Percentiles rank a stretch among this genome's conserved stretches.
Conservation (phyloP, 2,113 vertebrate species). For the Salvelinus sp. region DNA sequence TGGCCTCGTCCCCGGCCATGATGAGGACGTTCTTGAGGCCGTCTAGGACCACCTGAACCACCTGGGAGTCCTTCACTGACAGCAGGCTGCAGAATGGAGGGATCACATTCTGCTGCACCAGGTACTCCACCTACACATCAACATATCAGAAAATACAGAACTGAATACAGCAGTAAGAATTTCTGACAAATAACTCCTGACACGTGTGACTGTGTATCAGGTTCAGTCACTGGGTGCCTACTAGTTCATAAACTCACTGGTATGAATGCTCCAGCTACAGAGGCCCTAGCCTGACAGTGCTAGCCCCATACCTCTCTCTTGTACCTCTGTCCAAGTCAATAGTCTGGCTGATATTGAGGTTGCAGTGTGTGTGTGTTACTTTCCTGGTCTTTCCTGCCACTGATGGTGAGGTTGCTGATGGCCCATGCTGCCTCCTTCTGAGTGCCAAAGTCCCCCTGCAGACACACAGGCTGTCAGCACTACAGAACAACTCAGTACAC, state of each 20-base stretch:
- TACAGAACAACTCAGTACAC: not conserved
- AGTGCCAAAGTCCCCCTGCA: constrained; percentile 96
- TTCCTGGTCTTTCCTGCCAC: constrained; percentile 98
- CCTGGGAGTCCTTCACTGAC: constrained; percentile 97
- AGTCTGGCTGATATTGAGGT: too few relatives aligned
- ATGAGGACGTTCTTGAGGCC: constrained; percentile 98
- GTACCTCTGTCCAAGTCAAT: not conserved
- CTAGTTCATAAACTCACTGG: too few relatives aligned
- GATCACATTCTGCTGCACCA: constrained; percentile 96
- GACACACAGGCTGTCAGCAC: constrained; percentile 68
- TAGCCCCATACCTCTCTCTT: not conserved
- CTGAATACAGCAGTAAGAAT: not conserved
- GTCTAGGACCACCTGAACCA: constrained; percentile 97
- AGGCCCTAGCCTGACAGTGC: not conserved
- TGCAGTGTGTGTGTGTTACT: constrained; percentile 29
- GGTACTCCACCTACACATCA: constrained; percentile 89
- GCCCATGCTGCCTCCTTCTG: constrained; percentile 99
- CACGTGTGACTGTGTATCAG: too few relatives aligned
- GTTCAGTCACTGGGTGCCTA: too few relatives aligned
- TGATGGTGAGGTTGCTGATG: constrained; percentile 99
- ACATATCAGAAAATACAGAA: constrained; percentile 56
- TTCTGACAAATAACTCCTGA: not conserved
- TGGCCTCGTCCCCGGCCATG: constrained; percentile 98
- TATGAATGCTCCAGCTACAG: not conserved
- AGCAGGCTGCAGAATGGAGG: constrained; percentile 95